A percentile compares a stretch with the other conserved stretches of the same genome.
Conservation (phyloP, 1,140 invertebrate genomes). For the Heterodera schachtii region DNA sequence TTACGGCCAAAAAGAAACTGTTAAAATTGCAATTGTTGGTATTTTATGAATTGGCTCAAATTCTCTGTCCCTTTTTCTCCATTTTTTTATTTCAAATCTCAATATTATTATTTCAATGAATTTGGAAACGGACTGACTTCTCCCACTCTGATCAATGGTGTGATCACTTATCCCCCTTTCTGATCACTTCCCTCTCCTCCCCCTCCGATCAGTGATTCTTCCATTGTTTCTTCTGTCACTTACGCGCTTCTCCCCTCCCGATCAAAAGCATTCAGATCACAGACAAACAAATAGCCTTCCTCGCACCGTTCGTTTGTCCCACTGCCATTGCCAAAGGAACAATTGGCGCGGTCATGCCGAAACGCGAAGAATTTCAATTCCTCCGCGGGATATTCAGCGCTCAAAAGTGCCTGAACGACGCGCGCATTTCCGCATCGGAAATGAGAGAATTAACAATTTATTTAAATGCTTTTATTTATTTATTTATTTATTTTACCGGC, state of each 20-base stretch:
- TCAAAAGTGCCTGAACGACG: constrained; percentile 37
- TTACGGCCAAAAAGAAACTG: constrained; percentile 82
- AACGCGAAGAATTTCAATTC: constrained; percentile 83
- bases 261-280: constrained; percentile 86
- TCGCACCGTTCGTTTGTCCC: background rate
- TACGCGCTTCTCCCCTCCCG: constrained; percentile 81
- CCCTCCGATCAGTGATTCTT: constrained; percentile 74
- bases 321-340: constrained; percentile 55
- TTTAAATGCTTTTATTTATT: constrained; percentile 39
- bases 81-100: too few species aligned
- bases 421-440: constrained; percentile 11
- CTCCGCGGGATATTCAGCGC: constrained; percentile 72
- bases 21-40: constrained; percentile 66
- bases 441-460: background rate
- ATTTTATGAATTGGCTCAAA: too few species aligned
- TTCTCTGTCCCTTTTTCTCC: too few species aligned
- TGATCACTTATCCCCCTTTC: too few species aligned
- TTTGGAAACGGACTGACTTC: constrained; percentile 63
- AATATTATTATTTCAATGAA: too few species aligned
- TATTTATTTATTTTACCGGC: constrained; percentile 70
- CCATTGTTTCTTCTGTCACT: background rate
- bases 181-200: constrained; percentile 86
- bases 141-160: constrained; percentile 78
- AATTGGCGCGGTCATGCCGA: constrained; percentile 70
- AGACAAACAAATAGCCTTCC: constrained; percentile 76